Evolutionary conservation across 1,140 invertebrate species (phyloP), one percentile per base, ranked within the genome.

Genomic region (Platorchestia sp.): DNA sequence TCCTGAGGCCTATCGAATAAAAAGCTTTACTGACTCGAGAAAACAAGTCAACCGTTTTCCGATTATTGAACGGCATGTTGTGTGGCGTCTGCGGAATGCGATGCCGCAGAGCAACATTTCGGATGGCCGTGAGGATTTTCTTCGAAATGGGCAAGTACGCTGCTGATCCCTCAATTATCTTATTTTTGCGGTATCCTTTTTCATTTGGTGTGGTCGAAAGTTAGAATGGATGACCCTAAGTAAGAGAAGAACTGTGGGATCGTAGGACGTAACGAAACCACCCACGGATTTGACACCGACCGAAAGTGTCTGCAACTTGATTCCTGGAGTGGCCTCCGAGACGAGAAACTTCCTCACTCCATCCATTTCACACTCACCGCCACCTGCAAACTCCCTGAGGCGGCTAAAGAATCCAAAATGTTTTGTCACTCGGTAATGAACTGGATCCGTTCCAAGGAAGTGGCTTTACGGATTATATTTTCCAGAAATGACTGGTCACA

Each of bases 11-110:
- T 42, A 90, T 43, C 27, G 22, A 44, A 90, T 19, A 90, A 41
- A 42, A 90, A 42, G 87, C 3, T 90, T 90, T 43, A 42, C 44
- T 42, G 87, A 90, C 27, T 42, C 36, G 87, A 90, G 36, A 90
- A 90, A 22, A 43, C 41, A 90, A 90, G 16, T 42, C 41, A 90
- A 90, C 87, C 36, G 87, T 90, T 90, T 90, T 90, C 87, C 87
- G 87, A 90, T 90, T 43, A 90, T 90, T 90, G 87, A 44, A 90
- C 87, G 87, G 42, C 87, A 42, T 90, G 87, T 90, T 90, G 87
- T 90, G 87, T 45, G 87, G 87, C 87, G 87, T 43, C 44, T 90
- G 87, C 41, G 44, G 87, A 75, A 75, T 75, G 5, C 87, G 87
- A 44, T 90, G 87, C 41, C 27, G 41, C 44, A 43, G 42, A 1